Conservation (phyloP, 2,888 invertebrate genomes). For the Aporophyla nigra region DNA sequence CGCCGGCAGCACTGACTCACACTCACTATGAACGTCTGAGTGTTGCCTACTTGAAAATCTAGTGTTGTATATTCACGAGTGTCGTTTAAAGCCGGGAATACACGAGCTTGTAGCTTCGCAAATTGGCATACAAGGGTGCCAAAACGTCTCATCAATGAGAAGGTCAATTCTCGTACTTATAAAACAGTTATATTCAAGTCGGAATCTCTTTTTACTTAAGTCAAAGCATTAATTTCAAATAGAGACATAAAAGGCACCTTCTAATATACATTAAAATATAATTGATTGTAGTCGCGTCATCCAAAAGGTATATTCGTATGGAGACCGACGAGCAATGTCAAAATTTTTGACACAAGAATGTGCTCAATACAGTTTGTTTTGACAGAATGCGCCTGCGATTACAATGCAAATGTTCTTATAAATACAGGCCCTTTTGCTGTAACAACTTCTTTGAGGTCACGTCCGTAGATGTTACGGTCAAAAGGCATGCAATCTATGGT, state of each 20-base stretch:
- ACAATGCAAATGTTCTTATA: neutral
- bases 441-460: too few species aligned
- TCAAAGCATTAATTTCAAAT: too few species aligned
- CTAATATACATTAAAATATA: too few species aligned
- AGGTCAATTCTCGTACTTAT: too few species aligned
- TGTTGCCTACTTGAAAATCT: slow-evolving; percentile 22
- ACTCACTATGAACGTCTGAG: slow-evolving; percentile 32
- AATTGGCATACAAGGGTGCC: neutral
- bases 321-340: too few species aligned
- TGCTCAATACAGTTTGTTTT: neutral
- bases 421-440: neutral
- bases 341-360: too few species aligned
- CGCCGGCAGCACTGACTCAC: slow-evolving; percentile 39
- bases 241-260: too few species aligned
- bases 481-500: neutral
- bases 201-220: neutral
- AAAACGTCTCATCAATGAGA: neutral
- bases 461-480: neutral
- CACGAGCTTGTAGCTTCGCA: neutral
- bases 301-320: too few species aligned
- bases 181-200: neutral
- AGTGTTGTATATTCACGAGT: slow-evolving; percentile 3
- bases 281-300: too few species aligned
- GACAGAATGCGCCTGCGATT: neutral
- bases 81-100: neutral